Conservation (phyloP, 64 coral and sea anemone species). For the Pachyseris speciosa region DNA sequence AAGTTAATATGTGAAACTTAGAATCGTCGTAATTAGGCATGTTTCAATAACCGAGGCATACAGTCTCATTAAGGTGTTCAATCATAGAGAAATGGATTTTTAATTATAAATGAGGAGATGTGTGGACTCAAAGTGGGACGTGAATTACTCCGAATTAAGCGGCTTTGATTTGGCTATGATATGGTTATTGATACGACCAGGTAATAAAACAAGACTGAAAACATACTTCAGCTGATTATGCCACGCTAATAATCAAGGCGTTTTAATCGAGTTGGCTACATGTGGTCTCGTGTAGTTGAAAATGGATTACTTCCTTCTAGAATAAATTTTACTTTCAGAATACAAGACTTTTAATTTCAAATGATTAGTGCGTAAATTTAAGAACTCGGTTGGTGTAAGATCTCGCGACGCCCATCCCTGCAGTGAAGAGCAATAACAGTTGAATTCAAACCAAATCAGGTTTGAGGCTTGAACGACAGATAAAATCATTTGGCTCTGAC, state of each 20-base stretch:
- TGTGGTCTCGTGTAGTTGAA: background rate
- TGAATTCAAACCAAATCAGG: background rate
- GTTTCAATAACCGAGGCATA: constrained; percentile 84
- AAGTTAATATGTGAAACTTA: constrained; percentile 66
- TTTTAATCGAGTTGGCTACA: constrained; percentile 17
- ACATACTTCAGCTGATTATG: constrained; percentile 14
- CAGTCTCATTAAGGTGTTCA: constrained; percentile 69
- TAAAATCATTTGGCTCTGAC: background rate
- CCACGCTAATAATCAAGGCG: background rate
- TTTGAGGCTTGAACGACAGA: background rate
- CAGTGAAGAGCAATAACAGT: too few relatives aligned
- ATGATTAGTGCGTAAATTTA: constrained; percentile 62
- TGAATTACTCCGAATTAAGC: constrained; percentile 49
- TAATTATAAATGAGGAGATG: constrained; percentile 76
- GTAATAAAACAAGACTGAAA: constrained; percentile 20
- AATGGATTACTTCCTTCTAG: constrained; percentile 42
- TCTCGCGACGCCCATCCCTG: background rate
- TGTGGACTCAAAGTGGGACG: background rate
- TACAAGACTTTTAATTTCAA: constrained; percentile 68
- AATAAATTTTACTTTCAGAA: constrained; percentile 89
- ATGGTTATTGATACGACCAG: constrained; percentile 38
- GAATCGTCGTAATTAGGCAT: constrained; percentile 68
- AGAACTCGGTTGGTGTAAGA: background rate
- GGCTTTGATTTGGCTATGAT: constrained; percentile 54
- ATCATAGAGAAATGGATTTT: constrained; percentile 59